Evolutionary conservation across 2,113 vertebrate species (phyloP).

Genomic region (Oreocharis arfaki): DNA sequence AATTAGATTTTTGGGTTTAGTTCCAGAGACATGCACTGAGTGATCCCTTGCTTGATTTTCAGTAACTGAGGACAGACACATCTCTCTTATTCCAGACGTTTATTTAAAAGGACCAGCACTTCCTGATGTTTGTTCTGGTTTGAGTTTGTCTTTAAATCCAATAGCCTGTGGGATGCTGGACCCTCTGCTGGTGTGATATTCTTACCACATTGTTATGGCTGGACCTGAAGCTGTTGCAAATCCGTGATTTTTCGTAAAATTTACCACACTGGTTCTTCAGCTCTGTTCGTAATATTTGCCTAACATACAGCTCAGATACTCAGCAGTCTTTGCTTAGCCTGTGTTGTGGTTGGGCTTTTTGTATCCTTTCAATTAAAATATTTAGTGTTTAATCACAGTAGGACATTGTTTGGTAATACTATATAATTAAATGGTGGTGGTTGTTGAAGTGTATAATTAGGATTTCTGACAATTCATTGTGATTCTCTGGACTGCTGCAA

Average conservation of each 20-base stretch:
- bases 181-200: not conserved
- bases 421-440: constrained; percentile 59
- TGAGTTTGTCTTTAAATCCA: constrained; percentile 13
- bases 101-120: constrained; percentile 4
- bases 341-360: constrained; percentile 19
- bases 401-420: constrained; percentile 45
- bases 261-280: not conserved
- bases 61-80: not conserved
- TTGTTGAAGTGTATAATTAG: constrained; percentile 55
- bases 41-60: not conserved
- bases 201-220: not conserved
- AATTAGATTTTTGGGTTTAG: not conserved
- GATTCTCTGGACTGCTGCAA: constrained; percentile 46
- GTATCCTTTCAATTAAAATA: constrained; percentile 61
- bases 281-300: not conserved
- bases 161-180: not conserved
- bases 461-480: constrained; percentile 56
- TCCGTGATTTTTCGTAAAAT: not conserved
- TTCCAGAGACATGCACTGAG: not conserved
- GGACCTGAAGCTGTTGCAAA: not conserved
- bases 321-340: not conserved
- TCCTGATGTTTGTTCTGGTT: not conserved
- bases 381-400: constrained; percentile 62
- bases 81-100: not conserved
- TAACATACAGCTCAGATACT: not conserved